These are phyloP conservation scores for Ctenoplectra terminalis DNA, from an alignment of 1,140 invertebrate species.

Conservation along the genomic window DNA sequence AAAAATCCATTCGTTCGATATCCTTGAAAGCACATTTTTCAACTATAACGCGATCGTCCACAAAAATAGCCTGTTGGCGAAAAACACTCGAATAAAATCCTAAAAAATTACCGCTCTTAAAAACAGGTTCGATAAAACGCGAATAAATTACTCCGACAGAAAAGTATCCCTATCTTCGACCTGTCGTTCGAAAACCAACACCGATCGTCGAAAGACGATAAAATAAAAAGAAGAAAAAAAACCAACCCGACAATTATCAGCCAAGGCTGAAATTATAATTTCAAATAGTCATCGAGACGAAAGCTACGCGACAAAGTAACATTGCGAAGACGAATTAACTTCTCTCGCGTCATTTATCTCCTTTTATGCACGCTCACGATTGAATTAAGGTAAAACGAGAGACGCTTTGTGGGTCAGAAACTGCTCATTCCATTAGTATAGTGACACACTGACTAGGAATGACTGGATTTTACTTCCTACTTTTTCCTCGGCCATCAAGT, in stretches of 20 bases:
- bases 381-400: constrained; percentile 1
- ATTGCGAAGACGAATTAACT: neutral
- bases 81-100: neutral
- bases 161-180: constrained; percentile 10
- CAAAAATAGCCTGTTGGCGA: too few species aligned
- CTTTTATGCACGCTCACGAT: neutral
- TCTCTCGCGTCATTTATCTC: neutral
- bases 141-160: constrained; percentile 9
- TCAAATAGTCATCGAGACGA: constrained; percentile 7
- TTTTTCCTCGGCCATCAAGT: constrained; percentile 2
- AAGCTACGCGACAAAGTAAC: neutral
- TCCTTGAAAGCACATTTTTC: neutral
- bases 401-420: constrained; percentile 15
- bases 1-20: neutral
- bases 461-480: constrained; percentile 31
- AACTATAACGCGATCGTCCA: neutral
- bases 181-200: neutral
- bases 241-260: neutral
- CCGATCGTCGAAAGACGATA: neutral
- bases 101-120: neutral
- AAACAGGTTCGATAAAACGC: constrained; percentile 8
- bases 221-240: neutral
- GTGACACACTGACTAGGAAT: constrained; percentile 30
- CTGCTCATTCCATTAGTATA: constrained; percentile 14
- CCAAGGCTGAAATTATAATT: constrained; percentile 44